Base-by-base conservation (phyloP, 2,113 vertebrate species). In the Raja brachyura region DNA sequence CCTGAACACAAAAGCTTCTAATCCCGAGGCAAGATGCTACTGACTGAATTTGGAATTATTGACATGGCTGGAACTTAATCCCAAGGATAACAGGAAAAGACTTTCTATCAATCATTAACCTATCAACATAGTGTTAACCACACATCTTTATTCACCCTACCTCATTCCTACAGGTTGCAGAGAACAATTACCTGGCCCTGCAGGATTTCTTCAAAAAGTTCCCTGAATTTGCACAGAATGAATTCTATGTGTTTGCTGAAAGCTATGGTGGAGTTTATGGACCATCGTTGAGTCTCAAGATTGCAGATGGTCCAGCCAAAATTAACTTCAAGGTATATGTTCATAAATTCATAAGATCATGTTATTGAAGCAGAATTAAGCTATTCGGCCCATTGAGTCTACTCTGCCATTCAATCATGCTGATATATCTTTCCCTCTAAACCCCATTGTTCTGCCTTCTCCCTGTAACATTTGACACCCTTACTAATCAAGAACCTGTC, bases 161-260 rank as follows among this genome's bases (percentile, higher is more conserved):
- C 28, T 13, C 56, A 28, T 25, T n/a, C 31, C 16, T 16, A 28
- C 90, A 97, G 97, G 96, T 97, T 3, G 96, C 97, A 22, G 95
- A 96, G 0, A 95, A 96, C 94, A 97, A 97, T 93, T 97, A 96
- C 94, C 93, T 83, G 93, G 96, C 97, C 0, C 93, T 97, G 61
- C 95, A 96, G 93, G 96, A 95, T 93, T 97, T 97, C 95, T 97
- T 96, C 86, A 28, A 25, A 79, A 97, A 97, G 93, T 97, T 97
- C 93, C 96, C 96, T n/a, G 96, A 94, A 93, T 97, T 96, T 94
- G 96, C 95, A 31, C 86, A 93, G 63, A 97, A 97, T 31, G 96
- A 97, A 16, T 97, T 97, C 93, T 97, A 95, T 93, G 96, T 97
- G 92, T 96, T 96, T 76, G 96, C 96, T n/a, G 96, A 97, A 94